These are phyloP conservation scores for Rhipidura dahli DNA, from an alignment of 2,113 vertebrate genomes.

Conservation along the genomic window DNA sequence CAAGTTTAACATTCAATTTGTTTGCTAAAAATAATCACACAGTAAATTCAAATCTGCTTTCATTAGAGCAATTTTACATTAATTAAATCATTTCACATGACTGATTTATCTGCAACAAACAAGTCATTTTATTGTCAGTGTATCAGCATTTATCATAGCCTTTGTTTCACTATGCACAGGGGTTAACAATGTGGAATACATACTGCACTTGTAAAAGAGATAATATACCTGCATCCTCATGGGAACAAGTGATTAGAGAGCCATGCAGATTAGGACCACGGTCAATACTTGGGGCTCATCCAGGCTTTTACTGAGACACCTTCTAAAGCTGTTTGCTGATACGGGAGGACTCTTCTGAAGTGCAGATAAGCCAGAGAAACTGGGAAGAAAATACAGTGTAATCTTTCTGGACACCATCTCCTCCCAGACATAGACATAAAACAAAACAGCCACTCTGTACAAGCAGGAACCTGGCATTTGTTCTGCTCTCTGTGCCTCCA, in stretches of 20 bases:
- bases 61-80: constrained; percentile 23
- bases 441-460: background rate
- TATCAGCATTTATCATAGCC: background rate
- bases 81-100: constrained; percentile 41
- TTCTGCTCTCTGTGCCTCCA: background rate
- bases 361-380: background rate
- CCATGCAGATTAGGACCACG: background rate
- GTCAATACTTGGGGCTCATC: background rate
- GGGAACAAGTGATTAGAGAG: background rate
- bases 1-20: background rate
- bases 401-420: background rate
- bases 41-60: constrained; percentile 43
- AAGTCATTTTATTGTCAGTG: constrained; percentile 7
- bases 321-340: background rate
- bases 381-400: background rate
- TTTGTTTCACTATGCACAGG: background rate
- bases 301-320: background rate
- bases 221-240: background rate
- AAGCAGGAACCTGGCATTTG: background rate
- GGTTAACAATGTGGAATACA: background rate
- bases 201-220: background rate
- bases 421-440: background rate
- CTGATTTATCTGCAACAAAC: constrained; percentile 40
- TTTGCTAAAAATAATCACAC: constrained; percentile 23
- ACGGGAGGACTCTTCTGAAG: background rate